A percentile compares a stretch with the other conserved stretches of the same genome.
phyloP scores from a whole-genome alignment of 30 jellyfish, hydroid and myxozoan species.

The Euphysa ruthae region DNA sequence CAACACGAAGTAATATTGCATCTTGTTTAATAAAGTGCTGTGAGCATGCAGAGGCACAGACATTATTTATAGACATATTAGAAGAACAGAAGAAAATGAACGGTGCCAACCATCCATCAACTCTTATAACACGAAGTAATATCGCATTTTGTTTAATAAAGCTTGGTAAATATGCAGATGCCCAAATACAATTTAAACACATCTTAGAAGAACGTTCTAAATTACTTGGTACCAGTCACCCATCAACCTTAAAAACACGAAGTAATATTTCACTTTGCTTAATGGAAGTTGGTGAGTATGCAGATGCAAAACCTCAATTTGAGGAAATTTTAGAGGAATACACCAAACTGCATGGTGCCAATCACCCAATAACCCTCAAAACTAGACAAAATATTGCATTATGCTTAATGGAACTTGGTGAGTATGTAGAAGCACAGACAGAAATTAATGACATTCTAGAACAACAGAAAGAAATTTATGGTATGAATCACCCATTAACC shows the following conservation, averaged over 20 bases:
- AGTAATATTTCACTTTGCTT: neutral
- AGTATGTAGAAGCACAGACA: neutral
- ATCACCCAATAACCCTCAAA: neutral
- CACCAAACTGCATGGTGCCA: neutral
- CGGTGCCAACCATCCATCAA: neutral
- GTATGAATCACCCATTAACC: neutral
- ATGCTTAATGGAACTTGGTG: neutral
- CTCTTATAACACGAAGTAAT: neutral
- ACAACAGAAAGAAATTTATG: neutral
- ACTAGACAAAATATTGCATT: neutral
- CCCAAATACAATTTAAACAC: neutral
- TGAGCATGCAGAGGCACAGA: neutral
- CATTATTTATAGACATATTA: too few relatives aligned
- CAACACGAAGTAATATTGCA: slow-evolving; percentile 2
- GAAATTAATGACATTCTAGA: neutral
- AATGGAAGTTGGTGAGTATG: neutral
- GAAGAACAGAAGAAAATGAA: neutral
- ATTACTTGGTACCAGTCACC: neutral
- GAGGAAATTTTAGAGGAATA: too few relatives aligned
- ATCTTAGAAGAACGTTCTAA: neutral
- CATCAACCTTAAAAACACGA: neutral
- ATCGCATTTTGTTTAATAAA: neutral
- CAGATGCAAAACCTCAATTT: too few relatives aligned
- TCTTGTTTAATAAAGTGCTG: neutral
- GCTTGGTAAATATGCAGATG: neutral